Evolutionary conservation across 2,888 invertebrate species (phyloP).

Genomic region (Eilema sororculum): DNA sequence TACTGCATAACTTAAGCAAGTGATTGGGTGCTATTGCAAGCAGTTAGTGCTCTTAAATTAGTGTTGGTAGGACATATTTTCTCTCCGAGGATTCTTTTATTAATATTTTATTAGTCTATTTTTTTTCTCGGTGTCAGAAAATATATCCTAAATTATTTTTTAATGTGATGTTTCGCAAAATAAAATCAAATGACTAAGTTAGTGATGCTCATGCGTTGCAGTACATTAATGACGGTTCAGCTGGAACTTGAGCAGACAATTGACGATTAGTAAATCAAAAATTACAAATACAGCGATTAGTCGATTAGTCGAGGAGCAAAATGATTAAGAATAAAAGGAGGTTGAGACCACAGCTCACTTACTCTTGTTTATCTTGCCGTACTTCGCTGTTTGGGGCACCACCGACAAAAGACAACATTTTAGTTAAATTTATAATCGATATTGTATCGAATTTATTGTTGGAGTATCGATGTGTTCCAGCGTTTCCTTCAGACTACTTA

Average conservation of each 20-base stretch:
- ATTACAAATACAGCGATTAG: slow-evolving; percentile 79
- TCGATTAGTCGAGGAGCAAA: slow-evolving; percentile 80
- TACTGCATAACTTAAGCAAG: slow-evolving; percentile 74
- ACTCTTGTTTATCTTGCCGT: slow-evolving; percentile 83
- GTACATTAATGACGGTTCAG: slow-evolving; percentile 66
- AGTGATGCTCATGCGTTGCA: slow-evolving; percentile 76
- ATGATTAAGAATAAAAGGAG: slow-evolving; percentile 79
- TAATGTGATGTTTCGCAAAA: slow-evolving; percentile 61
- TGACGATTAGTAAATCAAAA: slow-evolving; percentile 78
- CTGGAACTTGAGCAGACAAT: slow-evolving; percentile 72
- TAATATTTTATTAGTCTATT: not conserved
- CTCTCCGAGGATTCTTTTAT: slow-evolving; percentile 14
- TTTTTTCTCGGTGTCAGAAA: slow-evolving; percentile 45
- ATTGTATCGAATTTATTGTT: slow-evolving; percentile 37
- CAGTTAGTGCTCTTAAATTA: slow-evolving; percentile 77
- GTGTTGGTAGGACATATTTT: slow-evolving; percentile 69
- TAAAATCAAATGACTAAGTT: slow-evolving; percentile 65
- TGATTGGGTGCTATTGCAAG: slow-evolving; percentile 78
- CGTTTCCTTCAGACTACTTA: slow-evolving; percentile 42
- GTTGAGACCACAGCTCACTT: slow-evolving; percentile 87
- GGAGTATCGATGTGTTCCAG: slow-evolving; percentile 50
- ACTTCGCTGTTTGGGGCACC: slow-evolving; percentile 86
- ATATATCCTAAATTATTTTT: slow-evolving; percentile 57
- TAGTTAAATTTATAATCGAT: slow-evolving; percentile 69
- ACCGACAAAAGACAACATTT: slow-evolving; percentile 86